Percentiles rank a stretch among this genome's conserved stretches.
These are phyloP conservation scores for Danaus chrysippus DNA, from an alignment of 2,888 invertebrate species.

Conservation along the genomic window DNA sequence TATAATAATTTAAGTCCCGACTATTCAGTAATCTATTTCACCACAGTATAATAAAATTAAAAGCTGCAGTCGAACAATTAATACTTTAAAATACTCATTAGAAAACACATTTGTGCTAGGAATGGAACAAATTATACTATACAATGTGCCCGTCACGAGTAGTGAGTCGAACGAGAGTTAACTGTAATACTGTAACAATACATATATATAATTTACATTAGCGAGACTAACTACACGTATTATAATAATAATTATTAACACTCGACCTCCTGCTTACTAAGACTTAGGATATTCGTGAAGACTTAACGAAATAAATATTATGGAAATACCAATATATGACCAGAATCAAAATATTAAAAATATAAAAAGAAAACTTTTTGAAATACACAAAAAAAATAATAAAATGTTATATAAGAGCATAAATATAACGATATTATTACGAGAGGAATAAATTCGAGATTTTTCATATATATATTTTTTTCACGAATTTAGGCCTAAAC, in stretches of 20 bases:
- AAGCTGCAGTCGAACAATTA: constrained; percentile 54
- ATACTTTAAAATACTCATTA: constrained; percentile 62
- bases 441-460: constrained; percentile 8
- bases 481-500: constrained; percentile 48
- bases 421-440: neutral
- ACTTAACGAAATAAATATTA: constrained; percentile 5
- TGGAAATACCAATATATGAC: constrained; percentile 13
- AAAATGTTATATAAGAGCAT: neutral
- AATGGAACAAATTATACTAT: constrained; percentile 30
- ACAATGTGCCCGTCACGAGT: neutral
- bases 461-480: constrained; percentile 14
- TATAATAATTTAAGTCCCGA: constrained; percentile 36
- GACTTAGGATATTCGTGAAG: neutral
- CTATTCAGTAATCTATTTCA: constrained; percentile 27
- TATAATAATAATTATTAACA: neutral
- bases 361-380: constrained; percentile 21
- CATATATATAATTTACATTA: too few relatives aligned
- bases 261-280: neutral
- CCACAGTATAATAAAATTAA: constrained; percentile 33
- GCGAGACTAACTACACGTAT: too few relatives aligned
- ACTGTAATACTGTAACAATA: constrained; percentile 5
- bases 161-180: neutral
- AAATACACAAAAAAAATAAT: constrained; percentile 15
- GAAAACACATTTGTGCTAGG: constrained; percentile 41
- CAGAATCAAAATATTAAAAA: constrained; percentile 9